phyloP scores from a whole-genome alignment of 2,888 invertebrate species.

The Philonicus albiceps region DNA sequence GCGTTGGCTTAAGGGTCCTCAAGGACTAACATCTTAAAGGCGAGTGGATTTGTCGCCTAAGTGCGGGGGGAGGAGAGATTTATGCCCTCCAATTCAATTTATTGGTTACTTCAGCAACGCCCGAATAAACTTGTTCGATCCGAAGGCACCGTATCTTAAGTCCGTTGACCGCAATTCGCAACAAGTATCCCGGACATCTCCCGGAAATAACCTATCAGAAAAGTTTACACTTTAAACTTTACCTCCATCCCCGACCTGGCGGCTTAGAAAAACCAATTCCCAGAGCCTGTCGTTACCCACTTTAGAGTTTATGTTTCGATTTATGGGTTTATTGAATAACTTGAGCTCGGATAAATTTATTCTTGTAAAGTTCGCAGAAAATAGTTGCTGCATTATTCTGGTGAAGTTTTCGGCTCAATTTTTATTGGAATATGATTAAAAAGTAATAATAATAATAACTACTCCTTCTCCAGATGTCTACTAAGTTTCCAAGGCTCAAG shows the following conservation, averaged over 20 bases:
- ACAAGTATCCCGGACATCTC: not conserved
- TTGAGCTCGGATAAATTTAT: not conserved
- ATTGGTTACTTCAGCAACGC: not conserved
- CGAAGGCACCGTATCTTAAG: not conserved
- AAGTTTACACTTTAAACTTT: not conserved
- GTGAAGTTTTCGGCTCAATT: not conserved
- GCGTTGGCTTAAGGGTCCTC: not conserved
- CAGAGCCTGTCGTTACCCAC: not conserved
- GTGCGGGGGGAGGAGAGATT: not conserved
- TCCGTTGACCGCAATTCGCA: not conserved
- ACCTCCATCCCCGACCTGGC: not conserved
- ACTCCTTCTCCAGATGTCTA: not conserved
- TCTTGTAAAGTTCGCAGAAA: not conserved
- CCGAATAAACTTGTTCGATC: not conserved
- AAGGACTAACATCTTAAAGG: not conserved
- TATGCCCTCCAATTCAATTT: constrained; percentile 5
- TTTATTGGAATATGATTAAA: not conserved
- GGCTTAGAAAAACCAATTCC: not conserved
- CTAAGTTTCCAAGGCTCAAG: not conserved
- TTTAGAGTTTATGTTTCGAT: not conserved
- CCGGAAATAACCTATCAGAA: not conserved
- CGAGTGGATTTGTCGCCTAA: not conserved
- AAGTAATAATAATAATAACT: not conserved
- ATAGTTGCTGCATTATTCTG: not conserved
- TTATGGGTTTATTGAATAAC: constrained; percentile 6